phyloP scores from a whole-genome alignment of 2,888 invertebrate species.

The Belgica antarctica region DNA sequence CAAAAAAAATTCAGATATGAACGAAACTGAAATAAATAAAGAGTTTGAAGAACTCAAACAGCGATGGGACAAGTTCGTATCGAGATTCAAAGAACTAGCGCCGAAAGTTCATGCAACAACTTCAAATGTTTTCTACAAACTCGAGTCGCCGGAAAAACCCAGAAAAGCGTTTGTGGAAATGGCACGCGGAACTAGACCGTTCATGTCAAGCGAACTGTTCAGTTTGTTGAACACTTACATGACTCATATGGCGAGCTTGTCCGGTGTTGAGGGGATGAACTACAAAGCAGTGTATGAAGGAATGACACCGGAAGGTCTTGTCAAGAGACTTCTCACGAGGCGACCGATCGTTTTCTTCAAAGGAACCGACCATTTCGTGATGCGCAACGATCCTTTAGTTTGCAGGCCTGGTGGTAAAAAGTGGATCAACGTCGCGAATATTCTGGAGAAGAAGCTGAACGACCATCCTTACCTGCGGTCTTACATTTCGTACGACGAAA shows the following conservation, averaged over 20 bases:
- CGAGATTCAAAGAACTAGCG: too few species aligned
- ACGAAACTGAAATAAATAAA: too few species aligned
- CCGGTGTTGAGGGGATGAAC: background rate
- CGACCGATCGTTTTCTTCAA: background rate
- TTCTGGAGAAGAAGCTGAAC: background rate
- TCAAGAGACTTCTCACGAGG: background rate
- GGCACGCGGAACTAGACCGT: constrained; percentile 15
- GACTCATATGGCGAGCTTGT: background rate
- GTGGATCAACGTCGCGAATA: background rate
- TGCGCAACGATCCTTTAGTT: background rate
- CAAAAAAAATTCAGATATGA: too few species aligned
- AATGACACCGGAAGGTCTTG: background rate
- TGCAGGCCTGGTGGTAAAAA: background rate
- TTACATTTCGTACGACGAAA: constrained; percentile 30
- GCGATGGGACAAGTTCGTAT: too few species aligned
- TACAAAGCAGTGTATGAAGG: background rate
- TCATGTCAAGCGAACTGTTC: background rate
- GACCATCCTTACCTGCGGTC: too few species aligned
- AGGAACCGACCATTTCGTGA: background rate
- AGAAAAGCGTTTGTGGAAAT: background rate
- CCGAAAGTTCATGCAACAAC: too few species aligned
- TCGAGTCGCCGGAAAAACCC: too few species aligned
- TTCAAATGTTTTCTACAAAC: too few species aligned
- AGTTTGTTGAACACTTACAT: background rate
- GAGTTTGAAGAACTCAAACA: too few species aligned